A percentile compares a stretch with the other conserved stretches of the same genome.
Evolutionary conservation across 2,888 invertebrate species (phyloP).

Genomic region (Deilephila porcellus): DNA sequence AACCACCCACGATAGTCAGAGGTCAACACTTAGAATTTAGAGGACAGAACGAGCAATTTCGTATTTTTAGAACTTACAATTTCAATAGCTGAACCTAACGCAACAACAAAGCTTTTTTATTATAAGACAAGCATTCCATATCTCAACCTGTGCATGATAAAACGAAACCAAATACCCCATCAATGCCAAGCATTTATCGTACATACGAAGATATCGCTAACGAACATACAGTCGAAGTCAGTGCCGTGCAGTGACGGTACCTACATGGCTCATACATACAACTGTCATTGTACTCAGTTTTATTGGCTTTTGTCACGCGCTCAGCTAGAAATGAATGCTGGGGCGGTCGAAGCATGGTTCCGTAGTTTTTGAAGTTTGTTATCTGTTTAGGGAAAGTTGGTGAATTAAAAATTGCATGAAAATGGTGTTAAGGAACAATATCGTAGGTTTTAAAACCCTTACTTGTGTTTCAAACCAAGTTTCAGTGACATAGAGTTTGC

Average conservation of each 20-base stretch:
- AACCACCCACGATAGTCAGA: too few species aligned
- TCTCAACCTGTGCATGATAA: not conserved
- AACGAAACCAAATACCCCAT: slow-evolving; percentile 12
- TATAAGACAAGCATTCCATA: not conserved
- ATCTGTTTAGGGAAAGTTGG: not conserved
- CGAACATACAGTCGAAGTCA: slow-evolving; percentile 25
- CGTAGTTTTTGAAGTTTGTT: slow-evolving; percentile 26
- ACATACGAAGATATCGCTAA: slow-evolving; percentile 9
- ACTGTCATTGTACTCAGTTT: slow-evolving; percentile 58
- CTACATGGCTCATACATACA: slow-evolving; percentile 59
- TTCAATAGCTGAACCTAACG: too few species aligned
- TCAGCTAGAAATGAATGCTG: slow-evolving; percentile 33
- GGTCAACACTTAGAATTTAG: not conserved
- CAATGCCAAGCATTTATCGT: slow-evolving; percentile 9
- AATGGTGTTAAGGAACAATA: too few species aligned
- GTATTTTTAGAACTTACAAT: not conserved
- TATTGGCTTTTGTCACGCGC: slow-evolving; percentile 65
- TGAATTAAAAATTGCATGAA: not conserved
- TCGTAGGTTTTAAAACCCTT: too few species aligned
- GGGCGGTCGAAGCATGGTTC: slow-evolving; percentile 34
- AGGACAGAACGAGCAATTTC: not conserved
- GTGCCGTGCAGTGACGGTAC: slow-evolving; percentile 37
- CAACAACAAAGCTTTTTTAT: too few species aligned
- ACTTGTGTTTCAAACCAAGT: too few species aligned
- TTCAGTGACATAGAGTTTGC: too few species aligned